These are phyloP conservation scores for Campoplex capitator DNA, from an alignment of 2,888 invertebrate genomes.

Conservation along the genomic window DNA sequence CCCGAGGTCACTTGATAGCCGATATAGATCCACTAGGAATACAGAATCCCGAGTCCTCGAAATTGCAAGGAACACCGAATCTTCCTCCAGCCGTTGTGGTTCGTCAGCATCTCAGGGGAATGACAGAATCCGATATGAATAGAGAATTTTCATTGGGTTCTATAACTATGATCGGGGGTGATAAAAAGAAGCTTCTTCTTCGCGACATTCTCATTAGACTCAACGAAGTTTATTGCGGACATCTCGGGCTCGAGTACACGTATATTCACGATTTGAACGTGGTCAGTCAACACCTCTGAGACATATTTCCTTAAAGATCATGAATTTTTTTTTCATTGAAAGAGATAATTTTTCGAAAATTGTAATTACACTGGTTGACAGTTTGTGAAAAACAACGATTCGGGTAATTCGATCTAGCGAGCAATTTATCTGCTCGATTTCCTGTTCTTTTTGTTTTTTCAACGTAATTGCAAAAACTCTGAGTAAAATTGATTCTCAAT, in stretches of 20 bases:
- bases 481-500: background rate
- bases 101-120: conserved; percentile 76
- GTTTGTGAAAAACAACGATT: too few relatives aligned
- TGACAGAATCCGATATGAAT: conserved; percentile 77
- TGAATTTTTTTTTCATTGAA: background rate
- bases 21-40: conserved; percentile 93
- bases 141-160: conserved; percentile 75
- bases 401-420: too few relatives aligned
- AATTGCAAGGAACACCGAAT: conserved; percentile 75
- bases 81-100: conserved; percentile 77
- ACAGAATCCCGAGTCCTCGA: conserved; percentile 77
- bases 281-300: conserved; percentile 68
- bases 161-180: conserved; percentile 78
- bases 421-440: background rate
- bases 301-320: background rate
- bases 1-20: conserved; percentile 93
- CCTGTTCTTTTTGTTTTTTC: background rate
- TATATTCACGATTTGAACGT: conserved; percentile 76
- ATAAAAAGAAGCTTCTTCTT: conserved; percentile 73
- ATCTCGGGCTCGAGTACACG: conserved; percentile 79
- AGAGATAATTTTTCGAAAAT: background rate
- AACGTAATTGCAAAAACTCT: background rate
- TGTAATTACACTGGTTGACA: too few relatives aligned
- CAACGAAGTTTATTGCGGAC: conserved; percentile 80
- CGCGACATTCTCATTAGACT: conserved; percentile 78